Conservation (phyloP, 2,113 vertebrate genomes). For the Nothoprocta pentlandii region DNA sequence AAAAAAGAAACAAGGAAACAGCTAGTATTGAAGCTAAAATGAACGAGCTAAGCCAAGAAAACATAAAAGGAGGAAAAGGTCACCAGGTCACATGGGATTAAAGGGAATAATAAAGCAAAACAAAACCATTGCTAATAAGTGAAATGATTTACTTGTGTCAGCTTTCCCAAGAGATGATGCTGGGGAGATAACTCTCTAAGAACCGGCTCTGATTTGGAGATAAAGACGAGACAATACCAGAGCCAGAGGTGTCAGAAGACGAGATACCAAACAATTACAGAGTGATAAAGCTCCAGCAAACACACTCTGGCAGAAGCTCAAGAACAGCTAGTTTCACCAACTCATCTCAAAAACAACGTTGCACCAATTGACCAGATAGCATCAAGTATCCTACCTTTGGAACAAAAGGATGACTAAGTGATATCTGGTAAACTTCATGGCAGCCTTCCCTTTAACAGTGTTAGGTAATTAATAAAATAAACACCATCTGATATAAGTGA, state of each 20-base stretch:
- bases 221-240: background rate
- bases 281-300: background rate
- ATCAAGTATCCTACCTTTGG: background rate
- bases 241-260: background rate
- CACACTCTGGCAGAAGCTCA: background rate
- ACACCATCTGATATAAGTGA: background rate
- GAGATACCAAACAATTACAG: background rate
- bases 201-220: background rate
- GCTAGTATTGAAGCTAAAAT: background rate
- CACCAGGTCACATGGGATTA: background rate
- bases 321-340: background rate
- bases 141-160: background rate
- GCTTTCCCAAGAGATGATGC: background rate
- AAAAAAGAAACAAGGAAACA: background rate
- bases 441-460: background rate
- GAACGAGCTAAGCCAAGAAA: slow-evolving; percentile 2
- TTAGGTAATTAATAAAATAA: background rate
- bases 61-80: background rate
- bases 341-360: background rate
- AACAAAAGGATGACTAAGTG: background rate
- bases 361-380: background rate
- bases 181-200: background rate
- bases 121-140: background rate
- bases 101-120: slow-evolving; percentile 15
- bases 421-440: accelerated